A percentile compares a stretch with the other conserved stretches of the same genome.
Evolutionary conservation across 2,888 invertebrate genomes (phyloP).

Genomic region (Sericinus montela): DNA sequence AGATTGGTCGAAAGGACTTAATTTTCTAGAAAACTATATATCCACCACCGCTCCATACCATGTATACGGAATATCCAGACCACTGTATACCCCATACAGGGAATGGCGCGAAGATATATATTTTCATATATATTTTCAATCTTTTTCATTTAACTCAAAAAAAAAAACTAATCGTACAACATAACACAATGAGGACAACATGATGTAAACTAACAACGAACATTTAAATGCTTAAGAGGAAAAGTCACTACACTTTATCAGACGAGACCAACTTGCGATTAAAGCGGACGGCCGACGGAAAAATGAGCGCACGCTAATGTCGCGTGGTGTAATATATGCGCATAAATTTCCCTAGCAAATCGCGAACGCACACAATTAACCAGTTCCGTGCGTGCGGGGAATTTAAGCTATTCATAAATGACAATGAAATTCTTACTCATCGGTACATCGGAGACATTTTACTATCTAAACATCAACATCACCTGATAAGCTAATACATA

Average conservation of each 20-base stretch:
- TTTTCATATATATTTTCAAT: too few species aligned
- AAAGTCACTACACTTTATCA: neutral
- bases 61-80: too few species aligned
- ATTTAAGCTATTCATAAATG: conserved; percentile 31
- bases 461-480: too few species aligned
- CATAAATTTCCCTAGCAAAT: conserved; percentile 40
- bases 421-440: neutral
- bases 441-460: too few species aligned
- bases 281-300: conserved; percentile 26
- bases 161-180: too few species aligned
- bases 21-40: too few species aligned
- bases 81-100: too few species aligned
- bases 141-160: too few species aligned
- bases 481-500: too few species aligned
- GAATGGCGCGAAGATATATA: too few species aligned
- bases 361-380: conserved; percentile 21
- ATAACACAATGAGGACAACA: neutral
- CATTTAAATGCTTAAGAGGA: neutral
- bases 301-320: conserved; percentile 27
- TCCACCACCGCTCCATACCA: too few species aligned
- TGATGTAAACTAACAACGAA: neutral
- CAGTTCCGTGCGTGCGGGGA: conserved; percentile 20
- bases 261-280: conserved; percentile 6
- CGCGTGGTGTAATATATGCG: conserved; percentile 41
- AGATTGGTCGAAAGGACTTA: too few species aligned